phyloP scores from a whole-genome alignment of 1,140 invertebrate genomes.

The Bombus sibiricus region DNA sequence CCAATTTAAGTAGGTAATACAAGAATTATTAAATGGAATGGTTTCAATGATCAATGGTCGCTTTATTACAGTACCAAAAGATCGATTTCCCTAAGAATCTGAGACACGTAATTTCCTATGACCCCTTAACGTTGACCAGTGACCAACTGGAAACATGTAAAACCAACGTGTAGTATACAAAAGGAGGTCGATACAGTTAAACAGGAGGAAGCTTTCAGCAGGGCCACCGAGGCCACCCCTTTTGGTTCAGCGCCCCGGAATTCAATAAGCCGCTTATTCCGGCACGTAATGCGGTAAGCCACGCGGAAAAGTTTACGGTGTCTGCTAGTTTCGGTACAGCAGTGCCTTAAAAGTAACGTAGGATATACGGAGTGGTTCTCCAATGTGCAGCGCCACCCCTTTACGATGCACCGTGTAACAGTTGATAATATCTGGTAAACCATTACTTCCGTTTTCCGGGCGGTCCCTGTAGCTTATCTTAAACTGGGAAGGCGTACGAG shows the following conservation, averaged over 20 bases:
- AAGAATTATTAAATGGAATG: background rate
- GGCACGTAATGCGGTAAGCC: conserved; percentile 66
- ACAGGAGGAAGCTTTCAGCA: conserved; percentile 44
- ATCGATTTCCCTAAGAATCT: background rate
- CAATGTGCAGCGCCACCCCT: conserved; percentile 48
- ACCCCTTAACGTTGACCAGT: background rate
- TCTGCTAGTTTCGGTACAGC: conserved; percentile 64
- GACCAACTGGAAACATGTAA: background rate
- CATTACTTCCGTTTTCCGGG: conserved; percentile 72
- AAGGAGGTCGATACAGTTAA: conserved; percentile 10
- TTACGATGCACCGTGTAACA: conserved; percentile 60
- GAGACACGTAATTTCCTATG: background rate
- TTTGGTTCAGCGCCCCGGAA: conserved; percentile 61
- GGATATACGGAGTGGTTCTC: conserved; percentile 59
- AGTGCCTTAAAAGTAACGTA: conserved; percentile 66
- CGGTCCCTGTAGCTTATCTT: conserved; percentile 70
- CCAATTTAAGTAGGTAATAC: too few species aligned
- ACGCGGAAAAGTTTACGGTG: conserved; percentile 65
- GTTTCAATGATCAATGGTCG: background rate
- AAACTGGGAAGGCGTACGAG: conserved; percentile 69
- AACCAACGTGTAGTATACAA: background rate
- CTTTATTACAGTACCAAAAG: background rate
- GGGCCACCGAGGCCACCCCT: conserved; percentile 41
- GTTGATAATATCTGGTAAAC: conserved; percentile 73
- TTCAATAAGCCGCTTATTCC: conserved; percentile 68